Evolutionary conservation across 2,797 vertebrate genomes (phyloP).

Genomic region (Orestias chungarensis): DNA sequence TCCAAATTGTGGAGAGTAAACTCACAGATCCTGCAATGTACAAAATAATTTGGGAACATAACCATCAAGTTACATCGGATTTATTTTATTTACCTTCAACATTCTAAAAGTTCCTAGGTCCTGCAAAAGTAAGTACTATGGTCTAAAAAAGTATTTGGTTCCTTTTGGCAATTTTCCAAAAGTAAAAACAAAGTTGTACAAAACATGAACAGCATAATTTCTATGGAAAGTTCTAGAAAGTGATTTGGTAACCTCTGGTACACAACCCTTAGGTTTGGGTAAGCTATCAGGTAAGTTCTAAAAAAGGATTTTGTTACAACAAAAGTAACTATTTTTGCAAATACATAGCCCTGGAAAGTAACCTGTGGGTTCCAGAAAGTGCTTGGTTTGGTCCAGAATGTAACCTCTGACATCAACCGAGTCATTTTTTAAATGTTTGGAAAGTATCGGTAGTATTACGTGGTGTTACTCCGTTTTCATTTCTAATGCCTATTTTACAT

Average conservation of each 20-base stretch:
- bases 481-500: slow-evolving; percentile 28
- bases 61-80: background rate
- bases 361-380: background rate
- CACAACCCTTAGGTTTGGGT: background rate
- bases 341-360: background rate
- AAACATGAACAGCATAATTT: background rate
- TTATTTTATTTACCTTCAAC: background rate
- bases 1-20: background rate
- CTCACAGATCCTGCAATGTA: background rate
- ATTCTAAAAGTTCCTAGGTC: background rate
- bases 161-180: too few relatives aligned
- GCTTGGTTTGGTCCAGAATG: background rate
- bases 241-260: background rate
- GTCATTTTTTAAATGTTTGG: background rate
- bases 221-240: background rate
- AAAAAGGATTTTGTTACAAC: background rate
- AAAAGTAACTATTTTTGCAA: background rate
- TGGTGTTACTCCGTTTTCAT: slow-evolving; percentile 8
- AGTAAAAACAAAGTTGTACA: background rate
- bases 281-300: background rate
- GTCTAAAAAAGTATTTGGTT: background rate
- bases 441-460: background rate
- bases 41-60: background rate
- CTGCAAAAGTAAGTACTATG: background rate
- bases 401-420: background rate